phyloP scores from a whole-genome alignment of 2,797 vertebrate genomes.

The Ceryle rudis region DNA sequence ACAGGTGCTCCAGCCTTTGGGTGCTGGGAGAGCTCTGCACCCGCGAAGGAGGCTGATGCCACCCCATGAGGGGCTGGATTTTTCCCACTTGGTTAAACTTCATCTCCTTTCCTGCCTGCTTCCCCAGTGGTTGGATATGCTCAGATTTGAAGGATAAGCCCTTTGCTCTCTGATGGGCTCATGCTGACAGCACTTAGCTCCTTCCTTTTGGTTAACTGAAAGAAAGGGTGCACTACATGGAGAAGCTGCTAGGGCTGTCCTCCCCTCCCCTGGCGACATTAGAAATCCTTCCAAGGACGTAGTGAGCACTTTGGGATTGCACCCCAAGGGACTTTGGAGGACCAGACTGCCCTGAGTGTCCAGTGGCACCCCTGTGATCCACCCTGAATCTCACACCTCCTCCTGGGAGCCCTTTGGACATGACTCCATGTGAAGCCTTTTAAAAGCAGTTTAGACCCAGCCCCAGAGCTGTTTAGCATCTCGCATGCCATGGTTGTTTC shows the following conservation, averaged over 20 bases:
- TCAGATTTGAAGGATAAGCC: background rate
- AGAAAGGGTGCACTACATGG: background rate
- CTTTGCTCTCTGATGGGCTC: background rate
- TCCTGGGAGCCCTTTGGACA: background rate
- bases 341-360: background rate
- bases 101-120: background rate
- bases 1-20: background rate
- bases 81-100: background rate
- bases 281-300: background rate
- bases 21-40: background rate
- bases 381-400: background rate
- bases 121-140: background rate
- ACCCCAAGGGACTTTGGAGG: background rate
- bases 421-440: background rate
- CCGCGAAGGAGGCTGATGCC: background rate
- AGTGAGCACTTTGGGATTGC: background rate
- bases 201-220: background rate
- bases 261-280: background rate
- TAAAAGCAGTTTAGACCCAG: background rate
- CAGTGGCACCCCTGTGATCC: background rate
- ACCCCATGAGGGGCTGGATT: background rate
- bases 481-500: rapidly evolving
- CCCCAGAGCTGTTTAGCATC: background rate
- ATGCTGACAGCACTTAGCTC: rapidly evolving
- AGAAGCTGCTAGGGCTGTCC: background rate